These are phyloP conservation scores for Sarcophaga subvicina DNA, from an alignment of 2,888 invertebrate genomes.

Conservation along the genomic window DNA sequence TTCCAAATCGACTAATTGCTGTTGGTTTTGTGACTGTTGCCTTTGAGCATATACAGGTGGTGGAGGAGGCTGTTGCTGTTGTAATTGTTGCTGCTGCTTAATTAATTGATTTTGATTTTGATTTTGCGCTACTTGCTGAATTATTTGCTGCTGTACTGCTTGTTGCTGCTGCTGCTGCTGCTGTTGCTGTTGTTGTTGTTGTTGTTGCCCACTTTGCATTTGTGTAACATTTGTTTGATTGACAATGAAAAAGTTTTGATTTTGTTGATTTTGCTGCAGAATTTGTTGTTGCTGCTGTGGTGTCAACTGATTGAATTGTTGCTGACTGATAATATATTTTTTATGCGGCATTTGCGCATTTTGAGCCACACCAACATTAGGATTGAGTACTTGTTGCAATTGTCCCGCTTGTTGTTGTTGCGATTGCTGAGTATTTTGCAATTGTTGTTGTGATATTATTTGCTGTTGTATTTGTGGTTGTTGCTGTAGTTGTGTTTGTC, in stretches of 20 bases:
- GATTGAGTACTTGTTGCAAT: conserved; percentile 71
- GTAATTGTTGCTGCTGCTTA: conserved; percentile 67
- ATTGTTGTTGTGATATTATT: conserved; percentile 63
- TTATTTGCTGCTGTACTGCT: conserved; percentile 78
- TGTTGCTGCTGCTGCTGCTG: conserved; percentile 80
- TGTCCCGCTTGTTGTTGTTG: conserved; percentile 71
- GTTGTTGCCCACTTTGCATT: conserved; percentile 63
- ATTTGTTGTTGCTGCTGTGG: conserved; percentile 83
- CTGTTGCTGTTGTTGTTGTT: conserved; percentile 80
- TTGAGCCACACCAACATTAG: conserved; percentile 68
- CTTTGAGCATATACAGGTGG: conserved; percentile 72
- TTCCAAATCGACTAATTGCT: conserved; percentile 69
- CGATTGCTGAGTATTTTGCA: conserved; percentile 71
- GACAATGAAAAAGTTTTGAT: conserved; percentile 81
- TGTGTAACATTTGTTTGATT: conserved; percentile 77
- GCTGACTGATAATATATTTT: conserved; percentile 84
- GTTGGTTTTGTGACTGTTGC: conserved; percentile 68
- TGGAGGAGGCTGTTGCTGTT: conserved; percentile 74
- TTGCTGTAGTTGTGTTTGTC: conserved; percentile 70
- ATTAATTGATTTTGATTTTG: conserved; percentile 48
- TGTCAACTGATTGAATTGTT: conserved; percentile 85
- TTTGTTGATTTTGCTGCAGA: conserved; percentile 81
- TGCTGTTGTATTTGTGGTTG: conserved; percentile 73
- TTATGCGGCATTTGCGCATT: conserved; percentile 73
- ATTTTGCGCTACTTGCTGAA: conserved; percentile 72